Percentiles rank a stretch among this genome's conserved stretches.
Evolutionary conservation across 2,797 vertebrate species (phyloP).

Genomic region (Selene dorsalis): DNA sequence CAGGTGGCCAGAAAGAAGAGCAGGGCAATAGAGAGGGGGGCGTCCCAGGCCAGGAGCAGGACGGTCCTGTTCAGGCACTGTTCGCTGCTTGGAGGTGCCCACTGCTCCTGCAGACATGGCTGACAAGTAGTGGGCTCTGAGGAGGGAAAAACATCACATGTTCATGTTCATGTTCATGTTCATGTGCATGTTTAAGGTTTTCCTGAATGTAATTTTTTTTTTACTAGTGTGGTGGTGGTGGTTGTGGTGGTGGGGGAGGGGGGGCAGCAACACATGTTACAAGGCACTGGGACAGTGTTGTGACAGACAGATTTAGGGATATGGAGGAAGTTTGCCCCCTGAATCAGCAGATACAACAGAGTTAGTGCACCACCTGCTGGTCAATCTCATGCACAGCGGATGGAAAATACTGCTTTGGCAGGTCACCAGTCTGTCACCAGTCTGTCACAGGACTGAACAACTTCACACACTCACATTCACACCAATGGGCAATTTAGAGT

Average conservation of each 20-base stretch:
- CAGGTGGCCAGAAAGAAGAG: slow-evolving; percentile 77
- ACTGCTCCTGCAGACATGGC: slow-evolving; percentile 76
- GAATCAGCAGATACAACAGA: background rate
- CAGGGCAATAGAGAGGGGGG: slow-evolving; percentile 75
- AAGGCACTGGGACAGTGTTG: background rate
- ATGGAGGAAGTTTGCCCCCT: background rate
- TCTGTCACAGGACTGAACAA: no score
- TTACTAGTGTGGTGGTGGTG: no score
- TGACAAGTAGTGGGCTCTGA: slow-evolving; percentile 80
- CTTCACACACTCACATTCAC: no score
- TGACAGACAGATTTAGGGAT: background rate
- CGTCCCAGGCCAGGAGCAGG: slow-evolving; percentile 80
- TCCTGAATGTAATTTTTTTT: background rate
- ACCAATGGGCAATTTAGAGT: no score
- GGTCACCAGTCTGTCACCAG: no score
- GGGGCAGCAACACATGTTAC: no score
- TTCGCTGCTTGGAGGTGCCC: slow-evolving; percentile 81
- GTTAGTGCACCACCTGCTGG: slow-evolving; percentile 69
- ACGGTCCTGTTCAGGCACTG: slow-evolving; percentile 79
- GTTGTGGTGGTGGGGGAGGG: no score
- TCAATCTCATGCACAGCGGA: slow-evolving; percentile 14
- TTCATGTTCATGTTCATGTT: no score
- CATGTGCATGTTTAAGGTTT: background rate
- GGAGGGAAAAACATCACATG: background rate
- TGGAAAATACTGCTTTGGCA: background rate